Evolutionary conservation across 1,140 invertebrate species (phyloP), one percentile per base, ranked within the genome.

Genomic region (Drosophila orena): DNA sequence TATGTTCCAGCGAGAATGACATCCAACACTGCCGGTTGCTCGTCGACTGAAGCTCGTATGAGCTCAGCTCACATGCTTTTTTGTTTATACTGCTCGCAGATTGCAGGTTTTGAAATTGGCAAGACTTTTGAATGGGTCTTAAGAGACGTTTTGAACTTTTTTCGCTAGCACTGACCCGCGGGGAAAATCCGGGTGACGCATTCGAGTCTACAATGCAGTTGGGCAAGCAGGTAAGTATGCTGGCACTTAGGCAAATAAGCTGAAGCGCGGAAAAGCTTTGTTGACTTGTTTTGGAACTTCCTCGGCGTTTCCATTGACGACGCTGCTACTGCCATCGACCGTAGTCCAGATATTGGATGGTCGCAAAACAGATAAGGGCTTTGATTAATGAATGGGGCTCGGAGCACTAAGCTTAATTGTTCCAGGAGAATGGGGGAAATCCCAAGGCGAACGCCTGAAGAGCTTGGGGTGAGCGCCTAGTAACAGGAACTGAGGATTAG

Each of bases 271-370:
- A 34, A 68, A 52, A 60, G 72, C 60, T 49, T 54, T 42, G 22
- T 34, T 44, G 57, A 62, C 73, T 68, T 81, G 79, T 81, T 81
- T 77, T 81, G 73, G 73, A 35, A 43, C n/a, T 56, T 15, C 24
- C 44, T 37, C 15, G 27, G 40, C 70, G 73, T 77, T 77, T 73
- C 54, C 79, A 69, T 68, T 71, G 74, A 79, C 61, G 61, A 81
- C 73, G 73, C 55, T 56, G 72, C 56, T 44, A 56, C 60, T 61
- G 76, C 59, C 56, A 76, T 75, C 73, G 71, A 78, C 54, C 66
- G 44, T 3, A 10, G 6, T 1, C 30, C 64, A 37, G 40, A 46
- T 59, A 56, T 38, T 52, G 52, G 53, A 46, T 52, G 47, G 71
- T 56, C 20, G 14, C 17, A n/a, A 47, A 40, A 70, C 35, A 70